A percentile compares a stretch with the other conserved stretches of the same genome.
phyloP scores from a whole-genome alignment of 2,797 vertebrate species.

The Artibeus lituratus region DNA sequence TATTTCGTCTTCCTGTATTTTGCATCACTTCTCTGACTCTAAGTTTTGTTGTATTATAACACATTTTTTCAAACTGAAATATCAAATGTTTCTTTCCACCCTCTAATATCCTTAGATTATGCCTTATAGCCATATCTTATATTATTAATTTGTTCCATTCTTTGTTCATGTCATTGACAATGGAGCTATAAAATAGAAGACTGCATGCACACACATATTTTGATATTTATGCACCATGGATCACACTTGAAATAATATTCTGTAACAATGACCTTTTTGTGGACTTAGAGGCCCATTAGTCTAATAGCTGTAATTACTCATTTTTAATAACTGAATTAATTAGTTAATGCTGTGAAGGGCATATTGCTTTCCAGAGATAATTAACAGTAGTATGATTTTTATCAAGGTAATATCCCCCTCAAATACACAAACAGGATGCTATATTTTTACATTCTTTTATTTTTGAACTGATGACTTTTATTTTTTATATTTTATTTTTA shows the following conservation, averaged over 20 bases:
- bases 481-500: too few species aligned
- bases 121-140: background rate
- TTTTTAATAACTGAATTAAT: constrained; percentile 61
- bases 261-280: constrained; percentile 20
- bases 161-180: background rate
- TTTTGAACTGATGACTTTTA: too few species aligned
- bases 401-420: background rate
- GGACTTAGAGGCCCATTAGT: constrained; percentile 40
- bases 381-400: constrained; percentile 34
- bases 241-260: constrained; percentile 32
- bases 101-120: background rate
- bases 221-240: background rate
- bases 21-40: background rate
- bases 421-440: background rate
- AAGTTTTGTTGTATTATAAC: background rate
- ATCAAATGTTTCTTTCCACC: background rate
- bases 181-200: background rate
- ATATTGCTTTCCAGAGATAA: constrained; percentile 44
- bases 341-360: constrained; percentile 49
- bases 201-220: background rate
- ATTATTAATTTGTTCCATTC: background rate
- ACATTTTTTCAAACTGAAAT: background rate
- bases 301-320: constrained; percentile 68
- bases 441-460: background rate
- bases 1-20: background rate